Evolutionary conservation across 1,140 invertebrate genomes (phyloP).

Genomic region (Diprion similis): DNA sequence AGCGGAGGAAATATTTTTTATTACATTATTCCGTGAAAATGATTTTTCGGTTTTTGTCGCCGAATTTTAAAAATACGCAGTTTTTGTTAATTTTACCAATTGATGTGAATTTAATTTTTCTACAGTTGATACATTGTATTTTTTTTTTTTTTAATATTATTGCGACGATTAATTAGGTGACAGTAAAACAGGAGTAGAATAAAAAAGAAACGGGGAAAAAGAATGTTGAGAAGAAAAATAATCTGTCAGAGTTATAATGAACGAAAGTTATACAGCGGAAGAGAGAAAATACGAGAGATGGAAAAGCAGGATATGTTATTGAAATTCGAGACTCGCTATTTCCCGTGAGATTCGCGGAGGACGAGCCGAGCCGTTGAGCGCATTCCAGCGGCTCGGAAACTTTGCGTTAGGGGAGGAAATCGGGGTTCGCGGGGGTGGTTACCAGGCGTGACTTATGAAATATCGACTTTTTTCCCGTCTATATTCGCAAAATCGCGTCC

Average conservation of each 20-base stretch:
- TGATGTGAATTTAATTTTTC: too few species aligned
- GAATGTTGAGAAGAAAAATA: background rate
- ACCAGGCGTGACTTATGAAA: background rate
- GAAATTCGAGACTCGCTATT: background rate
- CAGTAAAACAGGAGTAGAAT: background rate
- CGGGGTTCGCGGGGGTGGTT: background rate
- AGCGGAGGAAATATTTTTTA: too few species aligned
- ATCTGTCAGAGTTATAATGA: background rate
- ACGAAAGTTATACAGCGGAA: too few species aligned
- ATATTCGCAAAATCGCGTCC: background rate
- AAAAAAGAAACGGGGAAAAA: background rate
- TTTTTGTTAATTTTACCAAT: too few species aligned
- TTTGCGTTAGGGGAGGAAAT: background rate
- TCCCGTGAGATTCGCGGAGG: background rate
- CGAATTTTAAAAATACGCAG: too few species aligned
- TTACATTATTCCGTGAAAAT: too few species aligned
- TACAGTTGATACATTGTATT: too few species aligned
- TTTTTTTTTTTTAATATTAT: too few species aligned
- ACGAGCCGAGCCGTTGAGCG: background rate
- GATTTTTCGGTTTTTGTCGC: too few species aligned
- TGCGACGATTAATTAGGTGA: too few species aligned
- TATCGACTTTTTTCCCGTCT: background rate
- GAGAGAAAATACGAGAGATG: too few species aligned
- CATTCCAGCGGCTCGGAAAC: constrained; percentile 1
- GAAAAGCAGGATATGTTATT: background rate